A percentile compares a stretch with the other conserved stretches of the same genome.
Conservation (phyloP, 2,113 vertebrate species). For the Sciurus niger region DNA sequence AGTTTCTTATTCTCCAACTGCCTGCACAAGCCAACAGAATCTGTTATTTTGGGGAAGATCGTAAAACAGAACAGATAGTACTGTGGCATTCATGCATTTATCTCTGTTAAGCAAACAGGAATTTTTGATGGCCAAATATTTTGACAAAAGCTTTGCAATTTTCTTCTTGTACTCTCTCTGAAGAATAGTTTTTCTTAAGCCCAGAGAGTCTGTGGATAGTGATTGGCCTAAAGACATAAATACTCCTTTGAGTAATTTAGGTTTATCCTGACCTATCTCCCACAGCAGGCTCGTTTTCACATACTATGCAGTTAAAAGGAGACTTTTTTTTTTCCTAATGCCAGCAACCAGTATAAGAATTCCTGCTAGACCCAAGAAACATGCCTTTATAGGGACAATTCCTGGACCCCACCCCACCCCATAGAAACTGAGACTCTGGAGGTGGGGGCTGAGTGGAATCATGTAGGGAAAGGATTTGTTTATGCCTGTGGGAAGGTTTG, state of each 20-base stretch:
- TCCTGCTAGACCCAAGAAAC: not conserved
- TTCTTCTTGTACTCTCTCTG: not conserved
- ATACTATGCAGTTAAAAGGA: not conserved
- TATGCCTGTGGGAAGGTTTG: not conserved
- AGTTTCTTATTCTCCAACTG: not conserved
- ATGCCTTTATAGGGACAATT: not conserved
- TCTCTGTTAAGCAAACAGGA: slow-evolving; percentile 60
- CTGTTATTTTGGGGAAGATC: slow-evolving; percentile 41
- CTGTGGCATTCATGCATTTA: not conserved
- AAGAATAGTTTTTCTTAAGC: slow-evolving; percentile 42
- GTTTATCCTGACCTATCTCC: not conserved
- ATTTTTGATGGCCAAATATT: slow-evolving; percentile 55
- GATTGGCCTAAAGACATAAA: not conserved
- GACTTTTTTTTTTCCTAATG: not conserved
- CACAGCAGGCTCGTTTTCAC: not conserved
- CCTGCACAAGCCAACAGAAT: not conserved
- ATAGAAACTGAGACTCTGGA: not conserved
- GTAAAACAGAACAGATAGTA: not conserved
- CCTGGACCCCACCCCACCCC: not conserved
- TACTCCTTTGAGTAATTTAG: not conserved
- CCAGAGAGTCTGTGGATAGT: not conserved
- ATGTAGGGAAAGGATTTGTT: not conserved
- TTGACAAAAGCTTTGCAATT: slow-evolving; percentile 70
- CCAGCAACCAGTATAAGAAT: not conserved
- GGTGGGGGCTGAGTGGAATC: not conserved